Evolutionary conservation across 2,888 invertebrate species (phyloP).

Genomic region (Cantharis rufa): DNA sequence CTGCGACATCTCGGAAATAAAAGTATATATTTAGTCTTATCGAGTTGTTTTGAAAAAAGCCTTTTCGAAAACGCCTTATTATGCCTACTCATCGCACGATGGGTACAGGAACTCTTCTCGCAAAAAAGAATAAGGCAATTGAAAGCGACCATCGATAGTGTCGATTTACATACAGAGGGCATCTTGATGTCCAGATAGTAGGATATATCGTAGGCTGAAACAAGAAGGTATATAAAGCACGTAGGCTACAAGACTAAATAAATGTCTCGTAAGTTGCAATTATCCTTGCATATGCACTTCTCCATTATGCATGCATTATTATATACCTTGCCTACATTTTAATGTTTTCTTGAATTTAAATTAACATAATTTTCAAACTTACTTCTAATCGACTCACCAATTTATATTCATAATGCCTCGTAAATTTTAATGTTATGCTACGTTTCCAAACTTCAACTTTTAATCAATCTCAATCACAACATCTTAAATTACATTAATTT

Average conservation of each 20-base stretch:
- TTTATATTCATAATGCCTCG: not conserved
- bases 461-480: not conserved
- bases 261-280: constrained; percentile 55
- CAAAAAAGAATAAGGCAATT: not conserved
- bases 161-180: constrained; percentile 17
- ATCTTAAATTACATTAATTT: not conserved
- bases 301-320: constrained; percentile 48
- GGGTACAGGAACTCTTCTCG: not conserved
- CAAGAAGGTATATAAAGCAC: constrained; percentile 48
- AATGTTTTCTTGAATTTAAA: not conserved
- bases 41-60: not conserved
- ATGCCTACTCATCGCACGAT: not conserved
- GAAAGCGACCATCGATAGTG: not conserved
- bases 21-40: not conserved
- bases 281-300: constrained; percentile 53
- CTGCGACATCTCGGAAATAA: not conserved
- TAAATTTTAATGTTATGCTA: not conserved
- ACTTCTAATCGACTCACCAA: not conserved
- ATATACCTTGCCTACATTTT: constrained; percentile 29
- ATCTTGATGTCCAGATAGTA: constrained; percentile 16
- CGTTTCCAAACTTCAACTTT: not conserved
- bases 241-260: constrained; percentile 52
- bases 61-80: not conserved
- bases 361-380: not conserved
- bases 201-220: constrained; percentile 44